Evolutionary conservation across 2,888 invertebrate species (phyloP), one percentile per base, ranked within the genome.

Genomic region (Macrosoma leucophasiata): DNA sequence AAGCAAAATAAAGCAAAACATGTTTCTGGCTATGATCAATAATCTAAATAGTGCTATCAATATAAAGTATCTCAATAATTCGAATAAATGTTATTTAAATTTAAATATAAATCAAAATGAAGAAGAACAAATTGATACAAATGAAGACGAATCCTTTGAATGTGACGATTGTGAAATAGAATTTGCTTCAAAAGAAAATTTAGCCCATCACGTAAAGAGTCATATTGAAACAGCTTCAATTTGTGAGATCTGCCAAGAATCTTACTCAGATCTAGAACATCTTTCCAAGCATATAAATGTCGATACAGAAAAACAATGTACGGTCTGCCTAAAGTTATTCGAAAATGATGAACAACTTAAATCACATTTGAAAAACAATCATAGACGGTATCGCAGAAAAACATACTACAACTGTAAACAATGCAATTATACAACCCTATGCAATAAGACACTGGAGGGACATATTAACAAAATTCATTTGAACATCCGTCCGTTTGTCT

Each of bases 381-480:
- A 39, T 25, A 33, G 39, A 23, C 26, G 40, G n/a, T 47, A 49
- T 32, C 35, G 46, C 3, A 48, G 23, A 4, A 44, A 38, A 11
- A 49, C 42, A 19, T 47, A 48, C 18, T 52, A 62, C 17, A 39
- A 32, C 8, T 75, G 75, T 32, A 43, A 45, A 20, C 14, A 44
- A 3, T 76, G 75, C 45, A 31, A 46, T 2, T 75, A 69, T 26
- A 49, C 36, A 31, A 65, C 60, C 12, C 10, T 56, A 0, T 63
- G 60, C 41, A 72, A 67, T 38, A 41, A 41, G 4, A 61, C 61
- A 6, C 40, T 75, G 5, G 56, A 70, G 33, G 70, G 66, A 0
- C 76, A 76, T 38, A 58, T 57, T 1, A 72, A 75, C 29, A 74
- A 67, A 44, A 38, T 42, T 0, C 75, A 76, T 47, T 50, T 73